phyloP scores from a whole-genome alignment of 2,113 vertebrate genomes.

The Dendrocopos noguchii region DNA sequence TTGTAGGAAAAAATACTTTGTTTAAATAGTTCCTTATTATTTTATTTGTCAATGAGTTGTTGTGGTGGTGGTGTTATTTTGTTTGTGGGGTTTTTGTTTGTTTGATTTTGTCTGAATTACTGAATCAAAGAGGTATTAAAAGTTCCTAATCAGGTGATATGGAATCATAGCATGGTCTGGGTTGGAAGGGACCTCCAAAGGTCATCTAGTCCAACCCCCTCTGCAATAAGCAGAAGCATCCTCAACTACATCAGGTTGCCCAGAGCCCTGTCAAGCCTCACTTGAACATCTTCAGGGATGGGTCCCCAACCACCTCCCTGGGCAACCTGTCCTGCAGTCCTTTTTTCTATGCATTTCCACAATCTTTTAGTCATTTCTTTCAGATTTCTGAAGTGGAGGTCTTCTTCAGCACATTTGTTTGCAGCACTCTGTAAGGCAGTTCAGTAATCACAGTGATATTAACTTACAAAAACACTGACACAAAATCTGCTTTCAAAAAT shows the following conservation, averaged over 20 bases:
- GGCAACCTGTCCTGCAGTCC: neutral
- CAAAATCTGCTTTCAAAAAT: conserved; percentile 11
- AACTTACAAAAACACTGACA: neutral
- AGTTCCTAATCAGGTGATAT: neutral
- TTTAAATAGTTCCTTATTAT: neutral
- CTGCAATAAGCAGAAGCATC: too few species aligned
- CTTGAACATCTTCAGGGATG: too few species aligned
- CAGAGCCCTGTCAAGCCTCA: too few species aligned
- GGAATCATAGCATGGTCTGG: too few species aligned
- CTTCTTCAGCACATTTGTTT: neutral
- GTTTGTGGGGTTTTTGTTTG: too few species aligned
- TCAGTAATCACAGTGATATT: neutral
- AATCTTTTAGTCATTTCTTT: neutral
- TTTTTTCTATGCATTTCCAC: neutral
- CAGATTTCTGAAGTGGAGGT: neutral
- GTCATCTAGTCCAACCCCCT: too few species aligned
- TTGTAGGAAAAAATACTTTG: neutral
- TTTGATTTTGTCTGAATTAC: neutral
- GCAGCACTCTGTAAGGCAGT: neutral
- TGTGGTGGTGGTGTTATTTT: too few species aligned
- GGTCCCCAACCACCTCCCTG: too few species aligned
- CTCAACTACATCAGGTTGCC: too few species aligned
- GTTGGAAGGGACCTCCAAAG: too few species aligned
- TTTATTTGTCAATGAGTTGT: neutral
- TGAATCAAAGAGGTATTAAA: neutral